Percentiles rank a stretch among this genome's conserved stretches.
These are phyloP conservation scores for Trachelus stipa DNA, from an alignment of 2,888 invertebrate species.

Conservation along the genomic window DNA sequence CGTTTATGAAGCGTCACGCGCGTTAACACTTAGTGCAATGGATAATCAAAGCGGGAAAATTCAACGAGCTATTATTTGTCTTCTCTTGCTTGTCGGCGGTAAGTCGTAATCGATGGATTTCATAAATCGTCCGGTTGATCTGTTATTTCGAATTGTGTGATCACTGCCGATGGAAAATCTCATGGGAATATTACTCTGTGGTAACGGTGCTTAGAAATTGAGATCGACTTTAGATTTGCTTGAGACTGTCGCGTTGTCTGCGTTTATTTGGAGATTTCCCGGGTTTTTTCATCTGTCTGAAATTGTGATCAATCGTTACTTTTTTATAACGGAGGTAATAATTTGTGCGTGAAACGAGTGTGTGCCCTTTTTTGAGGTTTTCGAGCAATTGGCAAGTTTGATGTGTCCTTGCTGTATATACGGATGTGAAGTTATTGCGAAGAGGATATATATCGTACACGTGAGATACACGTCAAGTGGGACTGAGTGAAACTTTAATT, in stretches of 20 bases:
- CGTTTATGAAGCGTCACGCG: neutral
- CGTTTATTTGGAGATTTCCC: neutral
- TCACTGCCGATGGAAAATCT: neutral
- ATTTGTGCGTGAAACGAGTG: neutral
- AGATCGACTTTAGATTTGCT: neutral
- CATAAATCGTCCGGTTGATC: neutral
- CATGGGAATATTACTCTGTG: neutral
- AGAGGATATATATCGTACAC: neutral
- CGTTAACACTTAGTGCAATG: slow-evolving; percentile 29
- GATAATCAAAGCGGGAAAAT: slow-evolving; percentile 46
- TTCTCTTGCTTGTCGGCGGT: slow-evolving; percentile 55
- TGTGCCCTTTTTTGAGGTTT: neutral
- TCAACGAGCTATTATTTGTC: slow-evolving; percentile 45
- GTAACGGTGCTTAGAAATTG: neutral
- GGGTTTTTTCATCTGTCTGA: neutral
- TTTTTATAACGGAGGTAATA: neutral
- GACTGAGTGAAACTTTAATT: neutral
- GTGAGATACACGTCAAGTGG: neutral
- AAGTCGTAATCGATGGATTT: slow-evolving; percentile 33
- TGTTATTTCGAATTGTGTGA: neutral
- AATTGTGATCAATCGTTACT: neutral
- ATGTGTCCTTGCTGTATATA: neutral
- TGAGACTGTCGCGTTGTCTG: neutral
- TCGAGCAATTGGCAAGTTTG: neutral
- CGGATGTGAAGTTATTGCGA: neutral